Base-by-base conservation (phyloP, 2,888 invertebrate species). In the Anthophora plumipes region DNA sequence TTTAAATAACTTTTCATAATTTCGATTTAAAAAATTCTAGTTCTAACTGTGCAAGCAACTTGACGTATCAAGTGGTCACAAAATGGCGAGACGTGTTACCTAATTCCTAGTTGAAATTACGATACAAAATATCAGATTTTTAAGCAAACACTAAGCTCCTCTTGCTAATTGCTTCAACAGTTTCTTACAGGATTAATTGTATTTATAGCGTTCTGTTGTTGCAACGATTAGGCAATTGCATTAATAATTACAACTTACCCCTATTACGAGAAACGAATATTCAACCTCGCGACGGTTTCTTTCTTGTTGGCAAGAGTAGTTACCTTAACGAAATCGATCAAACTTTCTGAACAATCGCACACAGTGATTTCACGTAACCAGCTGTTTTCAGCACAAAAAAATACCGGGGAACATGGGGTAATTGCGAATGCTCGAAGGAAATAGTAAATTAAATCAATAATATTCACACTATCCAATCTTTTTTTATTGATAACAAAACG, bases 261-360 rank as follows among this genome's bases (percentile, higher is more conserved):
- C 52, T 39, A 57, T n/a, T 55, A 63, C 31, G 31, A 59, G 69
- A 68, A 75, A 64, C 25, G 52, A 75, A 39, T 50, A 50, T 48
- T 66, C 66, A n/a, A 20, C 57, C 57, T 68, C 52, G 73, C 37
- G 71, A 80, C 11, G 43, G 80, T 61, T 57, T 54, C 63, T 54
- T 70, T 59, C 41, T 55, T 59, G 85, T 87, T 66, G 85, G 63
- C 64, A 80, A n/a, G n/a, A n/a, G 46, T 54, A 59, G 73, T 59
- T 75, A 80, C 87, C 67, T n/a, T 31, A 17, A 60, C 17, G 39
- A 20, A 77, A 87, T 87, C 85, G 87, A 87, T 64, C 81, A 82
- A 83, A 83, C 82, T 25, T 54, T 22, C 31, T 9, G 25, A 25
- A 64, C 52, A 46, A 41, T 52, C 22, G 17, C 4, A n/a, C 4